Evolutionary conservation across 1,140 invertebrate species (phyloP).

Genomic region (Tetranychus urticae): DNA sequence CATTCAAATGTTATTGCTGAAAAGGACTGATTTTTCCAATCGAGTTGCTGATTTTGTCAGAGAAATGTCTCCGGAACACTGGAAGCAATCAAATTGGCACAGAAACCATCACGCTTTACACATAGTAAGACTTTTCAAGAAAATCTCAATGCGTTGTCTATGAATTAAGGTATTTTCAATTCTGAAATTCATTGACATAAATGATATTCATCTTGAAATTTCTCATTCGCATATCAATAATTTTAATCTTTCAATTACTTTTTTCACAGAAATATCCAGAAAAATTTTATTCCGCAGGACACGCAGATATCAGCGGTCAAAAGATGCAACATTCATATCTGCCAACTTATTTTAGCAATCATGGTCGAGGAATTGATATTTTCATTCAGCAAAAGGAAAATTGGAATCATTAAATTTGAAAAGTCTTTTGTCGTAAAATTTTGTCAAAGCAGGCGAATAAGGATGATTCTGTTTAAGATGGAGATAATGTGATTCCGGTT

Average conservation of each 20-base stretch:
- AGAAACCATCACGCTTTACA: slow-evolving; percentile 84
- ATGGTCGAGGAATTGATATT: too few species aligned
- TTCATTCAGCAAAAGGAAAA: too few species aligned
- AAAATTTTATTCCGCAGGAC: slow-evolving; percentile 75
- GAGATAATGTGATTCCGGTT: too few species aligned
- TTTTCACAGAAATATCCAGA: slow-evolving; percentile 58
- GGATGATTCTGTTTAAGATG: too few species aligned
- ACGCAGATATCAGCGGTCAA: slow-evolving; percentile 30
- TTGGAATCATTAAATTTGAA: too few species aligned
- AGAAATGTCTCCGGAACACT: slow-evolving; percentile 43
- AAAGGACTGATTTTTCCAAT: slow-evolving; percentile 65
- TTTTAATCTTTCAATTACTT: background rate
- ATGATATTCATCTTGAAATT: too few species aligned
- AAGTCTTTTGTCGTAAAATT: too few species aligned
- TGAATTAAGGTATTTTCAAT: too few species aligned
- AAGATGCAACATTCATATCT: slow-evolving; percentile 42
- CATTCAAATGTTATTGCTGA: slow-evolving; percentile 64
- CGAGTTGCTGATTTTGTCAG: slow-evolving; percentile 77
- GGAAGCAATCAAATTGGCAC: slow-evolving; percentile 92
- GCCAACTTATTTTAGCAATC: slow-evolving; percentile 82
- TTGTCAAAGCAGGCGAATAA: too few species aligned
- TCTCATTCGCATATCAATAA: background rate
- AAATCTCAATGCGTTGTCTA: too few species aligned
- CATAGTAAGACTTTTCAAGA: slow-evolving; percentile 15
- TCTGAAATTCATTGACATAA: too few species aligned